Conservation (phyloP, 2,888 invertebrate genomes). For the Phasia obesa region DNA sequence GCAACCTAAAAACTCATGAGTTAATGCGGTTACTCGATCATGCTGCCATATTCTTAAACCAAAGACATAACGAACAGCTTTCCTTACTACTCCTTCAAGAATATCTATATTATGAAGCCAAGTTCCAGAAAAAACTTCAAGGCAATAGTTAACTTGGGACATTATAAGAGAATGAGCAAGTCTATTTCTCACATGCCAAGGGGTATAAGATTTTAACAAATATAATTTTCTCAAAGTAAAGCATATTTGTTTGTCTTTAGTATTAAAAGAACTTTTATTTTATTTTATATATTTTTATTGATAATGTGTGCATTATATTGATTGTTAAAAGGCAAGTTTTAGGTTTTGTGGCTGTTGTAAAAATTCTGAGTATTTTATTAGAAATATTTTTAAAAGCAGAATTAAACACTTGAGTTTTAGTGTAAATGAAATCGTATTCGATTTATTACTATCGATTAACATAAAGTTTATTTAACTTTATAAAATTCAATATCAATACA, state of each 20-base stretch:
- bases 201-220: too few species aligned
- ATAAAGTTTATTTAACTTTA: constrained; percentile 27
- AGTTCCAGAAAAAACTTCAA: too few species aligned
- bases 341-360: constrained; percentile 33
- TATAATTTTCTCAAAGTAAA: too few species aligned
- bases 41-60: too few species aligned
- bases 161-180: too few species aligned
- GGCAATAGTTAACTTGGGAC: too few species aligned
- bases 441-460: constrained; percentile 15
- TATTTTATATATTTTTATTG: background rate
- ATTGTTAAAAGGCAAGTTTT: constrained; percentile 12
- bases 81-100: too few species aligned
- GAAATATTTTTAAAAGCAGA: constrained; percentile 12
- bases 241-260: background rate
- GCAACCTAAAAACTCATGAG: too few species aligned
- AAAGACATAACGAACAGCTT: too few species aligned
- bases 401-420: constrained; percentile 37
- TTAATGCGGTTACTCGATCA: too few species aligned
- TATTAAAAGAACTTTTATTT: background rate
- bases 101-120: too few species aligned
- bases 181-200: too few species aligned
- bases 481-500: constrained; percentile 1
- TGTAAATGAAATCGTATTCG: background rate
- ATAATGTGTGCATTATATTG: background rate
- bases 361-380: constrained; percentile 18